Evolutionary conservation across 2,113 vertebrate genomes (phyloP).

Genomic region (Dolichotis patagonum): DNA sequence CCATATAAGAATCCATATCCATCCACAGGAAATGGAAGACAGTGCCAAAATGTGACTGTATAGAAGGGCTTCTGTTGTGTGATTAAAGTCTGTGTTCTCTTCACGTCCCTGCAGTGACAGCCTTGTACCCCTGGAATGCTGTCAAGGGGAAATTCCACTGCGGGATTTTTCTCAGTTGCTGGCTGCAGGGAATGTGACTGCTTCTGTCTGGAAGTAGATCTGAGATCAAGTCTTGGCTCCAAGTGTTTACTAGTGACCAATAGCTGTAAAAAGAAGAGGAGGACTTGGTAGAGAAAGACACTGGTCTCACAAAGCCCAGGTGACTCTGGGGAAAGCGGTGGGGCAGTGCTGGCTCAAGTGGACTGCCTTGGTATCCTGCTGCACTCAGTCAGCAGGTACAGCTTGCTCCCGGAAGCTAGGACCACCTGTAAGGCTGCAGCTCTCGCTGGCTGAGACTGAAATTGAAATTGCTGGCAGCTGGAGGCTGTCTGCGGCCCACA

Average conservation of each 20-base stretch:
- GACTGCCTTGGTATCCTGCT: neutral
- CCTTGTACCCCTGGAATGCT: neutral
- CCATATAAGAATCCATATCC: neutral
- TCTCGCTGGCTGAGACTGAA: neutral
- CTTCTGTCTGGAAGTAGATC: neutral
- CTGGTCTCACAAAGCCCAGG: neutral
- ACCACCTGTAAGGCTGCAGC: neutral
- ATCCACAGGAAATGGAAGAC: neutral
- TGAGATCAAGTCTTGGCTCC: neutral
- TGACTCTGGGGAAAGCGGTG: neutral
- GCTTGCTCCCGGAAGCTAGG: neutral
- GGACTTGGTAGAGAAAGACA: neutral
- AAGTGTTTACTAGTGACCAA: neutral
- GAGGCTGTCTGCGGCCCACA: neutral
- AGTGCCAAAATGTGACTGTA: neutral
- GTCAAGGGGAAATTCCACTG: neutral
- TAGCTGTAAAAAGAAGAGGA: neutral
- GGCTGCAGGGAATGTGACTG: neutral
- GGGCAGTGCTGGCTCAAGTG: neutral
- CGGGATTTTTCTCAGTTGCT: neutral
- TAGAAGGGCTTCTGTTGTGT: neutral
- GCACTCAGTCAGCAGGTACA: neutral
- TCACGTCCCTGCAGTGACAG: neutral
- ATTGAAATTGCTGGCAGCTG: neutral
- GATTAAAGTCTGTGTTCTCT: neutral